Evolutionary conservation across 2,113 vertebrate genomes (phyloP).

Genomic region (Apaloderma vittatum): DNA sequence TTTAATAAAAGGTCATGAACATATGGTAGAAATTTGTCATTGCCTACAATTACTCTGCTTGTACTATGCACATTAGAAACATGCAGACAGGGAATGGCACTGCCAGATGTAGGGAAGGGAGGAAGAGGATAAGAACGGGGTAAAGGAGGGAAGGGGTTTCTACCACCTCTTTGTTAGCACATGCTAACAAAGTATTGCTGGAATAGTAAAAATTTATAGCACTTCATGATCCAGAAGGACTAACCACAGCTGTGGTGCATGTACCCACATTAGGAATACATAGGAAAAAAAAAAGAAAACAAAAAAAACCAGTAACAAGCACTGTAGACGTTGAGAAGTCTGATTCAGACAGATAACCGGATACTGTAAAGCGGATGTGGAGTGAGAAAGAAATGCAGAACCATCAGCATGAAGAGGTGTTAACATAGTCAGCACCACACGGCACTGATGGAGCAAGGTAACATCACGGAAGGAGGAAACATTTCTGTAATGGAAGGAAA

Average conservation of each 20-base stretch:
- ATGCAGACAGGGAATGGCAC: background rate
- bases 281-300: background rate
- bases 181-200: background rate
- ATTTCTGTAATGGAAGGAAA: background rate
- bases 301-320: background rate
- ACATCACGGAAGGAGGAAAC: background rate
- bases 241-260: background rate
- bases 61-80: background rate
- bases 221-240: background rate
- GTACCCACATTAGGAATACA: background rate
- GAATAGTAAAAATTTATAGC: conserved; percentile 19
- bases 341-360: conserved; percentile 14
- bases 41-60: conserved; percentile 41
- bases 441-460: background rate
- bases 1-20: conserved; percentile 28
- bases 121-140: background rate
- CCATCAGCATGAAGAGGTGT: background rate
- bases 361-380: conserved; percentile 25
- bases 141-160: background rate
- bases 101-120: conserved; percentile 19
- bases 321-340: background rate
- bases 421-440: background rate
- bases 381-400: conserved; percentile 7
- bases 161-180: background rate
- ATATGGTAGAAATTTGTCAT: conserved; percentile 49